A percentile compares a stretch with the other conserved stretches of the same genome.
These are phyloP conservation scores for Erythrolamprus reginae DNA, from an alignment of 2,113 vertebrate species.

Conservation along the genomic window DNA sequence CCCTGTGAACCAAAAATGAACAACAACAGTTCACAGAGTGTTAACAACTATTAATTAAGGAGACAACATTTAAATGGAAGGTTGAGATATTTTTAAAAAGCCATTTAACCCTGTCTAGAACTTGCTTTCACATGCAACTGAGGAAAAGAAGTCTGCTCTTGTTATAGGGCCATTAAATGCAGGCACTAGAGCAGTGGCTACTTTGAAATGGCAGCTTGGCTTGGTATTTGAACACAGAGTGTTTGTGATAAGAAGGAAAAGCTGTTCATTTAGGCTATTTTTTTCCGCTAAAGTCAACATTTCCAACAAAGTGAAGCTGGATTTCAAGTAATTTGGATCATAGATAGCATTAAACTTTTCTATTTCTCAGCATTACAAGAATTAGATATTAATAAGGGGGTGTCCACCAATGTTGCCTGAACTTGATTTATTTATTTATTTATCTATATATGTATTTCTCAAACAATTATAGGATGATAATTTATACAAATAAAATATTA, in stretches of 20 bases:
- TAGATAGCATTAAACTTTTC: conserved; percentile 27
- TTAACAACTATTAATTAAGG: conserved; percentile 64
- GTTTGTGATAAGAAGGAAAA: conserved; percentile 19
- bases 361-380: conserved; percentile 27
- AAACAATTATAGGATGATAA: no score
- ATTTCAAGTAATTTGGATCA: conserved; percentile 33
- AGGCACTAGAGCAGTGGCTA: neutral
- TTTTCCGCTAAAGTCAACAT: conserved; percentile 15
- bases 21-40: conserved; percentile 34
- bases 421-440: no score
- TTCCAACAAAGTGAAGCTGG: conserved; percentile 38
- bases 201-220: conserved; percentile 25
- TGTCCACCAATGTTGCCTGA: neutral
- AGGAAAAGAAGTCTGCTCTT: conserved; percentile 6
- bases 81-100: conserved; percentile 57
- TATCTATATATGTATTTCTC: no score
- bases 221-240: conserved; percentile 21
- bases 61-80: conserved; percentile 50
- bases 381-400: neutral
- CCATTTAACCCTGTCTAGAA: conserved; percentile 47
- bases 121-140: neutral
- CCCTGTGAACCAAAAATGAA: conserved; percentile 45
- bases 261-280: conserved; percentile 34
- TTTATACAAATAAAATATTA: no score
- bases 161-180: neutral